Conservation (phyloP, 1,140 invertebrate species). For the Sipha flava region DNA sequence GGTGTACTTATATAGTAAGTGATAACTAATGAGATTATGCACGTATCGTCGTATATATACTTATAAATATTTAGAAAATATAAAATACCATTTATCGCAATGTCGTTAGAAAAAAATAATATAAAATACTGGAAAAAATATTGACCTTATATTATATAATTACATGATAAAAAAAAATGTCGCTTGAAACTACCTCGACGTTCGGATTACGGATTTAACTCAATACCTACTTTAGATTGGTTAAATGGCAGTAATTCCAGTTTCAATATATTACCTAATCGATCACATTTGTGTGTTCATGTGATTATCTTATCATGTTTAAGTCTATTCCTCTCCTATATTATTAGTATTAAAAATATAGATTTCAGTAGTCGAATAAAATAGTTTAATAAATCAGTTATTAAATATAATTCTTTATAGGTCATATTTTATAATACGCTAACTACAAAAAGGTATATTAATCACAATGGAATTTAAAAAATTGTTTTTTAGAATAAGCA, state of each 20-base stretch:
- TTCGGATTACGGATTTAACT: not conserved
- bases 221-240: not conserved
- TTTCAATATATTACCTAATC: not conserved
- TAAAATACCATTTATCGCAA: not conserved
- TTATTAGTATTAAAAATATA: too few relatives aligned
- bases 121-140: not conserved
- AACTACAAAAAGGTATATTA: too few relatives aligned
- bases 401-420: too few relatives aligned
- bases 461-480: too few relatives aligned
- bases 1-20: too few relatives aligned
- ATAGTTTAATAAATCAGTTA: too few relatives aligned
- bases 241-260: not conserved
- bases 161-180: constrained; percentile 8
- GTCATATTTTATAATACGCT: too few relatives aligned
- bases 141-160: not conserved
- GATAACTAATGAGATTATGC: not conserved
- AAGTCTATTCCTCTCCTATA: too few relatives aligned
- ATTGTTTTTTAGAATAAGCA: too few relatives aligned
- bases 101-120: not conserved
- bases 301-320: too few relatives aligned
- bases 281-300: not conserved
- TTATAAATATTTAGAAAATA: not conserved
- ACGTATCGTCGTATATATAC: not conserved
- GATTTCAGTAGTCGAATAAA: too few relatives aligned
- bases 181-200: not conserved